phyloP scores from a whole-genome alignment of 1,140 invertebrate genomes.

The Drosophila serrata region DNA sequence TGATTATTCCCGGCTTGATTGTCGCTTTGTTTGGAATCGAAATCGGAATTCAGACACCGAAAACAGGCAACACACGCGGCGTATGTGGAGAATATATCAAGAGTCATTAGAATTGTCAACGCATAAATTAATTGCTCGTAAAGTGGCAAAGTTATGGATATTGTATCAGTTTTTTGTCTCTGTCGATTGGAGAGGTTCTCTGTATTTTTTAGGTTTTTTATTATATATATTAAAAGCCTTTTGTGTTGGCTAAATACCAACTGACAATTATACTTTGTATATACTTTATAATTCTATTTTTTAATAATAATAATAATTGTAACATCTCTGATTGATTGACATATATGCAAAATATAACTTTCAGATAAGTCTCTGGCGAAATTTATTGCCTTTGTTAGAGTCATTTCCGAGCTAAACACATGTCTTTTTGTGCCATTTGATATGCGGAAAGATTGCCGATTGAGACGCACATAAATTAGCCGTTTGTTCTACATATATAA shows the following conservation, averaged over 20 bases:
- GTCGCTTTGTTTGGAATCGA: constrained; percentile 69
- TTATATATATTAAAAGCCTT: constrained; percentile 52
- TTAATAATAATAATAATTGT: constrained; percentile 17
- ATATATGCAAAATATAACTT: constrained; percentile 25
- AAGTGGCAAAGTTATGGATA: constrained; percentile 76
- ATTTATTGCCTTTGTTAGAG: constrained; percentile 40
- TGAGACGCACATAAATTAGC: constrained; percentile 47
- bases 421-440: constrained; percentile 50
- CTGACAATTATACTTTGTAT: neutral
- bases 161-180: constrained; percentile 57
- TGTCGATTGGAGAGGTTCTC: constrained; percentile 8
- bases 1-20: constrained; percentile 77
- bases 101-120: constrained; percentile 84
- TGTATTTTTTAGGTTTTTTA: constrained; percentile 24
- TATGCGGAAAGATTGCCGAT: constrained; percentile 58
- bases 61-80: constrained; percentile 52
- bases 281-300: neutral
- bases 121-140: constrained; percentile 85
- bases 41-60: constrained; percentile 18
- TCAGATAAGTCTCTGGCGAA: neutral
- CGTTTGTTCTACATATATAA: constrained; percentile 53
- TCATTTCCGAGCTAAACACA: constrained; percentile 40
- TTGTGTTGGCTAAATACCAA: constrained; percentile 46
- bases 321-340: constrained; percentile 32
- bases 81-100: constrained; percentile 69